These are phyloP conservation scores for Zoanthus sansibaricus DNA, from an alignment of 92 coral and sea anemone species.

Conservation along the genomic window DNA sequence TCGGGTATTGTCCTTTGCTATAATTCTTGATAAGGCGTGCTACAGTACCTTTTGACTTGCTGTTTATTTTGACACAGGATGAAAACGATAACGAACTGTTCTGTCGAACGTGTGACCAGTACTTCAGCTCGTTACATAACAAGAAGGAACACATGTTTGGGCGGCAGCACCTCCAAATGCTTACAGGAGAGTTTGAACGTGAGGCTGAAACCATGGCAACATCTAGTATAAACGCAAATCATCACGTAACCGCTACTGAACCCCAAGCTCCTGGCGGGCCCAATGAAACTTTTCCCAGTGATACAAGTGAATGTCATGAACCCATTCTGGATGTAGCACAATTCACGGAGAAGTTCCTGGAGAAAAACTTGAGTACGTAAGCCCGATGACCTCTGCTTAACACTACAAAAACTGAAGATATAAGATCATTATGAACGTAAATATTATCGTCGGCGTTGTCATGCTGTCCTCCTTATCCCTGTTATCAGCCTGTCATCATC, in stretches of 20 bases:
- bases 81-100: slow-evolving; percentile 75
- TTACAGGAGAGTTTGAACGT: slow-evolving; percentile 91
- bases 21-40: background rate
- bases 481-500: background rate
- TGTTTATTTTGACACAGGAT: slow-evolving; percentile 49
- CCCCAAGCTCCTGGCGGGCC: slow-evolving; percentile 12
- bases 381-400: too few relatives aligned
- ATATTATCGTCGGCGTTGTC: background rate
- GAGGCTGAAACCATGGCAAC: slow-evolving; percentile 80
- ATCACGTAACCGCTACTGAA: slow-evolving; percentile 10
- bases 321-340: slow-evolving; percentile 66
- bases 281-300: slow-evolving; percentile 1
- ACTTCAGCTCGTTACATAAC: slow-evolving; percentile 93
- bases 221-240: slow-evolving; percentile 35
- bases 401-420: too few relatives aligned
- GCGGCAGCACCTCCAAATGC: slow-evolving; percentile 85
- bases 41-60: background rate
- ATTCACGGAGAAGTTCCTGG: slow-evolving; percentile 84
- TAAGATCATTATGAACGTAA: background rate
- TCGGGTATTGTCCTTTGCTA: background rate
- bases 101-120: slow-evolving; percentile 90
- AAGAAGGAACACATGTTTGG: slow-evolving; percentile 92
- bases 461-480: background rate
- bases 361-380: slow-evolving; percentile 82
- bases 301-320: slow-evolving; percentile 8